Conservation (phyloP, 2,113 vertebrate genomes). For the Odobenus rosmarus region DNA sequence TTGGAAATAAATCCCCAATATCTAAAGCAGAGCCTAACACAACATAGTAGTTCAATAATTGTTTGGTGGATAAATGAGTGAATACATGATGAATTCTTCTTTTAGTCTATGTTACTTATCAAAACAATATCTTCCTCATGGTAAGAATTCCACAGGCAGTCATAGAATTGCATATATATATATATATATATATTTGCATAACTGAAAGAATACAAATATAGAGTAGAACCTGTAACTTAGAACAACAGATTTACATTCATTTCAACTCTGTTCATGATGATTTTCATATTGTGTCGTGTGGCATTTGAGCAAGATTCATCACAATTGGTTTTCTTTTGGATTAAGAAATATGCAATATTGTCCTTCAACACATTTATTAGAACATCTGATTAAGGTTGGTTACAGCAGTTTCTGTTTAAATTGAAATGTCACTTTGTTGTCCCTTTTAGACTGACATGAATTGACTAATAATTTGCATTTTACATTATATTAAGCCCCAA, state of each 20-base stretch:
- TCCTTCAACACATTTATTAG: slow-evolving; percentile 49
- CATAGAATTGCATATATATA: neutral
- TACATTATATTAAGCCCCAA: slow-evolving; percentile 54
- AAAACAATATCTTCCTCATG: neutral
- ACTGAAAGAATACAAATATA: slow-evolving; percentile 22
- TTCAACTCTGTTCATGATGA: neutral
- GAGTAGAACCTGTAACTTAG: neutral
- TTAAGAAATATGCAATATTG: slow-evolving; percentile 33
- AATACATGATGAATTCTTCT: neutral
- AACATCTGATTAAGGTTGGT: slow-evolving; percentile 48
- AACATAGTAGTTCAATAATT: neutral
- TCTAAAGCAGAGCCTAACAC: neutral
- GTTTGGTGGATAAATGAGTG: neutral
- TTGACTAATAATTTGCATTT: slow-evolving; percentile 62
- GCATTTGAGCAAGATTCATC: slow-evolving; percentile 41
- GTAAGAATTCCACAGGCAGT: neutral
- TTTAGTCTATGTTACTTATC: neutral
- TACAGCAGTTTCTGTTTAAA: slow-evolving; percentile 38
- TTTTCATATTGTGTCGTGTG: neutral
- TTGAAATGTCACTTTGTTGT: slow-evolving; percentile 60
- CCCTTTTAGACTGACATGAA: slow-evolving; percentile 56
- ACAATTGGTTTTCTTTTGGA: slow-evolving; percentile 35
- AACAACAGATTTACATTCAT: neutral
- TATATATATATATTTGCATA: neutral
- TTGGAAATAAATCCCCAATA: neutral